These are phyloP conservation scores for Tribolium freemani DNA, from an alignment of 2,888 invertebrate genomes.

Conservation along the genomic window DNA sequence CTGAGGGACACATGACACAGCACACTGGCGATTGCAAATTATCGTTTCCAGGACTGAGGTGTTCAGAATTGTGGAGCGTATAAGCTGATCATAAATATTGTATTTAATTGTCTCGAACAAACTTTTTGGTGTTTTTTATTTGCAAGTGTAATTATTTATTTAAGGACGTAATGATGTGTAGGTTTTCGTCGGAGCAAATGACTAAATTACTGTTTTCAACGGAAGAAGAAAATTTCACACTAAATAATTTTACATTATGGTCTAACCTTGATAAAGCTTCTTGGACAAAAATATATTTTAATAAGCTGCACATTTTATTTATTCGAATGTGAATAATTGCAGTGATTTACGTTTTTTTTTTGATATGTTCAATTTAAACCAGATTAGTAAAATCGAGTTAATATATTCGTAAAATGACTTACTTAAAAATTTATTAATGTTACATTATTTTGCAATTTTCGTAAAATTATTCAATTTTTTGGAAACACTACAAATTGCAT, in stretches of 20 bases:
- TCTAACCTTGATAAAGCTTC: constrained; percentile 29
- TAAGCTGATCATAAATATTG: not conserved
- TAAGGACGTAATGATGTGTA: constrained; percentile 9
- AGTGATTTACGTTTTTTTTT: not conserved
- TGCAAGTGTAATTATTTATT: constrained; percentile 20
- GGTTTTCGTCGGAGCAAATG: constrained; percentile 25
- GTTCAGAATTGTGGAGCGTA: not conserved
- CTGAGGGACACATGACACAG: not conserved
- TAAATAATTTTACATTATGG: constrained; percentile 25
- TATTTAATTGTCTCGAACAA: not conserved
- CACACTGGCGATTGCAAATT: constrained; percentile 15
- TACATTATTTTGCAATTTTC: too few relatives aligned
- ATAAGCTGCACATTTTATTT: too few relatives aligned
- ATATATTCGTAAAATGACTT: too few relatives aligned
- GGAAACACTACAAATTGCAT: not conserved
- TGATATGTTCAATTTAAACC: not conserved
- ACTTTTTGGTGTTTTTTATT: not conserved
- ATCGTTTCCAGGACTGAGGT: not conserved
- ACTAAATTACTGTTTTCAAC: constrained; percentile 37
- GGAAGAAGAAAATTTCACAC: constrained; percentile 36
- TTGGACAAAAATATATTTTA: not conserved
- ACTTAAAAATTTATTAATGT: too few relatives aligned
- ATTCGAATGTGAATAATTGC: too few relatives aligned
- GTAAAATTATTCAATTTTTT: not conserved
- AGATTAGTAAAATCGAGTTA: not conserved